Percentiles rank a stretch among this genome's conserved stretches.
Conservation (phyloP, 2,888 invertebrate genomes). For the Drosophila koepferae region DNA sequence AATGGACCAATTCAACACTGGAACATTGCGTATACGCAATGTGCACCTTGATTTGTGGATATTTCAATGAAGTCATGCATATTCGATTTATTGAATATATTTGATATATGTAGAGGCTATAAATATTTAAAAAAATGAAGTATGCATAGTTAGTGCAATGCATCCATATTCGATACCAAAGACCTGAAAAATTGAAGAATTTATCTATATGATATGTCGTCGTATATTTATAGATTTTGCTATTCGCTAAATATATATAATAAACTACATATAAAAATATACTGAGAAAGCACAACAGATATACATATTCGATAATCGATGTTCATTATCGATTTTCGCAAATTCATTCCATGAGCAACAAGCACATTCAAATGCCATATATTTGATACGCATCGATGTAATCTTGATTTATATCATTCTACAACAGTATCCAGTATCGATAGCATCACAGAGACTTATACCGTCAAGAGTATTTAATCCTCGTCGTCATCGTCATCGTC, state of each 20-base stretch:
- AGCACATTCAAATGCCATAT: too few species aligned
- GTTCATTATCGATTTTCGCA: neutral
- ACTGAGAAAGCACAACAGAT: too few species aligned
- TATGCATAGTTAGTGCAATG: too few species aligned
- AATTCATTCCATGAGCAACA: neutral
- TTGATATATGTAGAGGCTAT: neutral
- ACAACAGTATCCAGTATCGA: neutral
- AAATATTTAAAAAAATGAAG: too few species aligned
- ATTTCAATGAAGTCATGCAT: too few species aligned
- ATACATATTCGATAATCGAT: neutral
- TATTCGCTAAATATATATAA: too few species aligned
- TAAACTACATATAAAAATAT: too few species aligned
- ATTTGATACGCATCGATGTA: neutral
- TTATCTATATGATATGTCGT: too few species aligned
- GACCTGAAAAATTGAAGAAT: too few species aligned
- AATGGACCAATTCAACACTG: constrained; percentile 2
- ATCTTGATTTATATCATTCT: neutral
- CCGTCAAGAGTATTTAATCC: constrained; percentile 12
- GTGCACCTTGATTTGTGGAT: neutral
- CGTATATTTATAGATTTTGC: too few species aligned
- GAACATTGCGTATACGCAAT: constrained; percentile 47
- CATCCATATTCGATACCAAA: too few species aligned
- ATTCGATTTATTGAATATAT: neutral
- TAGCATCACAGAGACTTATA: neutral
- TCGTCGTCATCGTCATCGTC: neutral